Conservation (phyloP, 2,797 vertebrate species). For the Rallus crepitans region DNA sequence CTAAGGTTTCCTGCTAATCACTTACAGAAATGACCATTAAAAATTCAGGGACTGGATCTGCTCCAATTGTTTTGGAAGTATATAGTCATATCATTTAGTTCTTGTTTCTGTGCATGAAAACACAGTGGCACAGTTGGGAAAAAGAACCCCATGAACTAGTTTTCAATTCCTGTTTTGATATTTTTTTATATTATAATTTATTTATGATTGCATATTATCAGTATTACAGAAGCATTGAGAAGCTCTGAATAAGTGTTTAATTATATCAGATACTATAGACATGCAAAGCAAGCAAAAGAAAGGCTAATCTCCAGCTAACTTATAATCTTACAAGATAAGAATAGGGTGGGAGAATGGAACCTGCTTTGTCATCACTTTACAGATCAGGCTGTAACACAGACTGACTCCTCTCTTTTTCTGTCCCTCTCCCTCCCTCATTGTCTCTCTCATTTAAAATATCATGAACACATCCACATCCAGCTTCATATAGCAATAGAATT, state of each 20-base stretch:
- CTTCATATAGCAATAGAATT: neutral
- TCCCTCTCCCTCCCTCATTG: neutral
- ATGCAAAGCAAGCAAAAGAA: conserved; percentile 24
- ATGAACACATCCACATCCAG: neutral
- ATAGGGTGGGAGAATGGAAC: neutral
- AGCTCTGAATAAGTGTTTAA: conserved; percentile 26
- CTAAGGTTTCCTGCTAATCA: conserved; percentile 24
- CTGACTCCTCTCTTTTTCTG: neutral
- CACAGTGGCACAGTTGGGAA: neutral
- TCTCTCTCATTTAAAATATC: neutral
- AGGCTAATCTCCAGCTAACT: neutral
- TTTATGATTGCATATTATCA: conserved; percentile 25
- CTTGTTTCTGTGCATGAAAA: neutral
- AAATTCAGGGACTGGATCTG: neutral
- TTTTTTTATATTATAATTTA: neutral
- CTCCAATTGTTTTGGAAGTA: neutral
- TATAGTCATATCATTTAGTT: neutral
- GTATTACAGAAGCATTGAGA: neutral
- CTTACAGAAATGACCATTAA: conserved; percentile 8
- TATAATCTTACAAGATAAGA: neutral
- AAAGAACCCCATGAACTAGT: neutral
- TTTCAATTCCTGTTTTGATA: conserved; percentile 11
- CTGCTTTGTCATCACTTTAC: neutral
- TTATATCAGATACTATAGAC: conserved; percentile 29
- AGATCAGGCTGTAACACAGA: neutral